Evolutionary conservation across 2,888 invertebrate species (phyloP).

Genomic region (Drosophila hamatofila): DNA sequence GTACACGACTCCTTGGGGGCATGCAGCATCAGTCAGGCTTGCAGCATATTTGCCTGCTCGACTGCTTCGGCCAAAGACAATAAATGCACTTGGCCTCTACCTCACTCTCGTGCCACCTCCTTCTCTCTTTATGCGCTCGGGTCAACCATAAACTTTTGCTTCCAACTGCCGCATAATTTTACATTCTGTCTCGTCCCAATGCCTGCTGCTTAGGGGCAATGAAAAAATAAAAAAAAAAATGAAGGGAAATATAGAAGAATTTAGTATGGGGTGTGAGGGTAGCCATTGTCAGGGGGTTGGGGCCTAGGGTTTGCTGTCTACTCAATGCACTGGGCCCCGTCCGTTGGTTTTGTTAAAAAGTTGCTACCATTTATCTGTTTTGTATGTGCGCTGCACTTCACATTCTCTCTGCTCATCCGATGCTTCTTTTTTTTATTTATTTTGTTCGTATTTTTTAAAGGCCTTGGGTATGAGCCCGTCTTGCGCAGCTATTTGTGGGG

Average conservation of each 20-base stretch:
- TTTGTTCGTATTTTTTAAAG: conserved; percentile 11
- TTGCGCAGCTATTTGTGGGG: conserved; percentile 44
- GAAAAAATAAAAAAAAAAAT: conserved; percentile 10
- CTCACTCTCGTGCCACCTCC: neutral
- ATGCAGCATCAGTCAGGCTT: conserved; percentile 50
- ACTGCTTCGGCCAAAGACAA: conserved; percentile 54
- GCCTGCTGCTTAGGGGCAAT: conserved; percentile 20
- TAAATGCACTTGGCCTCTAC: conserved; percentile 47
- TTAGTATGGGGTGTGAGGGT: neutral
- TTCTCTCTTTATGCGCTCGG: conserved; percentile 35
- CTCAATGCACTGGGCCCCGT: conserved; percentile 61
- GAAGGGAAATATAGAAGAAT: neutral
- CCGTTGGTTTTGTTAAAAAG: conserved; percentile 72
- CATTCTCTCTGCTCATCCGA: conserved; percentile 43
- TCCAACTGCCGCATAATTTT: conserved; percentile 77
- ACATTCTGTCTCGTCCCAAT: conserved; percentile 62
- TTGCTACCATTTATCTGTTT: conserved; percentile 78
- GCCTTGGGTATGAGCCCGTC: conserved; percentile 42
- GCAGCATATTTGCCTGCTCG: conserved; percentile 72
- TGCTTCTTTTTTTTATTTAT: conserved; percentile 1
- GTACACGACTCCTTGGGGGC: conserved; percentile 36
- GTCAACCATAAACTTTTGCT: conserved; percentile 76
- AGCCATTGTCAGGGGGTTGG: no score
- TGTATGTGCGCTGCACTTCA: conserved; percentile 56
- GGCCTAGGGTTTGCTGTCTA: conserved; percentile 41